Evolutionary conservation across 2,888 invertebrate species (phyloP).

Genomic region (Parthenolecanium corni): DNA sequence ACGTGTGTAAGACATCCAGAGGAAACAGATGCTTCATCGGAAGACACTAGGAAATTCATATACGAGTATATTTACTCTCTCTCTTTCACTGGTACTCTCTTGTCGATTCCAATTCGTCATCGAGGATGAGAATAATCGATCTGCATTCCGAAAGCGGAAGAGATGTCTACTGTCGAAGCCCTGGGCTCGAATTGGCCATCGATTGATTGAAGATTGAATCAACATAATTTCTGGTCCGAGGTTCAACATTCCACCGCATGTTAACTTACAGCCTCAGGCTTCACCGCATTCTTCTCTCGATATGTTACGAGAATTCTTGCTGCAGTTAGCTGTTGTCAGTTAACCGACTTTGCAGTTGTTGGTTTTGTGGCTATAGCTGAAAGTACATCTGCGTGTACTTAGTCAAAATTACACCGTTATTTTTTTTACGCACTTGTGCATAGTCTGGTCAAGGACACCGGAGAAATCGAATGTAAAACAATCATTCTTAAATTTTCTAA

Average conservation of each 20-base stretch:
- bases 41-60: too few species aligned
- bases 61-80: not conserved
- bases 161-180: conserved; percentile 22
- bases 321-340: conserved; percentile 11
- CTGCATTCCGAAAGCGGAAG: conserved; percentile 25
- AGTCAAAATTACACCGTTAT: too few species aligned
- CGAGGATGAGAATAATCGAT: conserved; percentile 24
- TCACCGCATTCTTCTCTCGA: conserved; percentile 24
- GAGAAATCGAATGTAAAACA: too few species aligned
- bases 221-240: conserved; percentile 27
- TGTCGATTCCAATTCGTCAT: conserved; percentile 19
- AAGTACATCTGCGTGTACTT: too few species aligned
- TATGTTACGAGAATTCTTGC: conserved; percentile 10
- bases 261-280: conserved; percentile 21
- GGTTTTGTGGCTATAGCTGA: not conserved
- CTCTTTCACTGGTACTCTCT: not conserved
- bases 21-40: too few species aligned
- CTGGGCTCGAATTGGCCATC: conserved; percentile 22
- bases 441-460: too few species aligned
- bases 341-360: conserved; percentile 4
- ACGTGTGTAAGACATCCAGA: too few species aligned
- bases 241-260: conserved; percentile 25
- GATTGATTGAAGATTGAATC: conserved; percentile 28
- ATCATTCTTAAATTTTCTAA: too few species aligned
- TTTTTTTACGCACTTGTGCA: too few species aligned